A percentile compares a stretch with the other conserved stretches of the same genome.
phyloP scores from a whole-genome alignment of 2,888 invertebrate genomes.

The Myopa testacea region DNA sequence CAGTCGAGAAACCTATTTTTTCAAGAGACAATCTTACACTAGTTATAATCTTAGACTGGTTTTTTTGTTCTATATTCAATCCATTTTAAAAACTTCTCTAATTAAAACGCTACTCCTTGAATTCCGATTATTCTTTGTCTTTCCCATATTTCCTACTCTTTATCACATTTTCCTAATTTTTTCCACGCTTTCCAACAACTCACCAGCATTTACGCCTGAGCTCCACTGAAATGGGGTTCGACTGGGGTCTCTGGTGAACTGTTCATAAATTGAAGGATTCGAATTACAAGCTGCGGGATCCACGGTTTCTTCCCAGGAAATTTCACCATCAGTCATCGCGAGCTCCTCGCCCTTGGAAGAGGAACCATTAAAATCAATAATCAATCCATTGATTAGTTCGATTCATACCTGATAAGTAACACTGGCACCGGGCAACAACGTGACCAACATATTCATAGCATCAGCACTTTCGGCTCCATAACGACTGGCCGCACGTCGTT shows the following conservation, averaged over 20 bases:
- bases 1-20: slow-evolving; percentile 53
- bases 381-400: neutral
- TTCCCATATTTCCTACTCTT: too few species aligned
- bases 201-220: slow-evolving; percentile 58
- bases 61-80: too few species aligned
- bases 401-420: slow-evolving; percentile 71
- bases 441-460: slow-evolving; percentile 80
- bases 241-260: slow-evolving; percentile 73
- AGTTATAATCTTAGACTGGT: too few species aligned
- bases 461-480: slow-evolving; percentile 76
- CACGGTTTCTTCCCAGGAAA: slow-evolving; percentile 71
- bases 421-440: slow-evolving; percentile 73
- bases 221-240: slow-evolving; percentile 75
- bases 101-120: too few species aligned
- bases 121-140: too few species aligned
- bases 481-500: slow-evolving; percentile 72
- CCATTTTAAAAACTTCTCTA: too few species aligned
- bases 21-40: neutral
- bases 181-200: neutral
- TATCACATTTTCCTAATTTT: neutral
- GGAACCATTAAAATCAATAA: slow-evolving; percentile 45
- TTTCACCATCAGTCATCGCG: slow-evolving; percentile 62
- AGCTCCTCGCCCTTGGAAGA: slow-evolving; percentile 64
- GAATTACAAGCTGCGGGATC: slow-evolving; percentile 70
- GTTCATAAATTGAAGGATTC: slow-evolving; percentile 70